A percentile compares a stretch with the other conserved stretches of the same genome.
These are phyloP conservation scores for Pocillopora meandrina DNA, from an alignment of 92 coral and sea anemone species.

Conservation along the genomic window DNA sequence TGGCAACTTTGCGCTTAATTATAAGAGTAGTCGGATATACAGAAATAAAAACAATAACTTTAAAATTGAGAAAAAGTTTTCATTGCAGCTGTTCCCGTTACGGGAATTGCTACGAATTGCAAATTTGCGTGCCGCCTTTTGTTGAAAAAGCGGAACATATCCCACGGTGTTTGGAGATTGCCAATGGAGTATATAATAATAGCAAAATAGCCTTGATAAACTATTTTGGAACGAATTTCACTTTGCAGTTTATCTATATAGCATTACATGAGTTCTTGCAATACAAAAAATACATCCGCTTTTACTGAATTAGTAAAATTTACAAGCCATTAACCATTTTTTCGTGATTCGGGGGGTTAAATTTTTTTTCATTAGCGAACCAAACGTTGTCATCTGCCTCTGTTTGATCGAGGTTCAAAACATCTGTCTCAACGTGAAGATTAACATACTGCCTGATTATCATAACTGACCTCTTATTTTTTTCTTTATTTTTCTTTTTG, in stretches of 20 bases:
- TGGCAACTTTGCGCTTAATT: background rate
- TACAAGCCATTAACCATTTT: constrained; percentile 29
- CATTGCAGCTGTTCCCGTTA: constrained; percentile 9
- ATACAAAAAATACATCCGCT: constrained; percentile 23
- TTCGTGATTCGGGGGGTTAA: constrained; percentile 36
- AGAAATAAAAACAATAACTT: background rate
- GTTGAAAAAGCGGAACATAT: constrained; percentile 17
- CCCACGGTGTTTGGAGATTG: constrained; percentile 21
- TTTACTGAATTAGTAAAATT: constrained; percentile 8
- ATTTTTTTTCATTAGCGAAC: constrained; percentile 29
- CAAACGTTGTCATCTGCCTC: constrained; percentile 31
- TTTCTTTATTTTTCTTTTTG: background rate
- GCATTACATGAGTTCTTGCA: constrained; percentile 10
- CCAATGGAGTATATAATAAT: background rate
- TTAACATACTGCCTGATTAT: constrained; percentile 17
- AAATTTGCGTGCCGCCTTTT: constrained; percentile 15
- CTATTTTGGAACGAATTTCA: background rate
- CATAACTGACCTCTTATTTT: background rate
- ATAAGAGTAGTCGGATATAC: background rate
- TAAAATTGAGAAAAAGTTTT: background rate
- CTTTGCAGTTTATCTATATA: background rate
- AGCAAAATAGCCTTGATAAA: background rate
- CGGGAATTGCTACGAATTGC: background rate
- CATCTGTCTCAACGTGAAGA: constrained; percentile 34
- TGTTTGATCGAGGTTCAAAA: constrained; percentile 30